A percentile compares a stretch with the other conserved stretches of the same genome.
Conservation (phyloP, 2,797 vertebrate genomes). For the Lophotriccus pileatus region DNA sequence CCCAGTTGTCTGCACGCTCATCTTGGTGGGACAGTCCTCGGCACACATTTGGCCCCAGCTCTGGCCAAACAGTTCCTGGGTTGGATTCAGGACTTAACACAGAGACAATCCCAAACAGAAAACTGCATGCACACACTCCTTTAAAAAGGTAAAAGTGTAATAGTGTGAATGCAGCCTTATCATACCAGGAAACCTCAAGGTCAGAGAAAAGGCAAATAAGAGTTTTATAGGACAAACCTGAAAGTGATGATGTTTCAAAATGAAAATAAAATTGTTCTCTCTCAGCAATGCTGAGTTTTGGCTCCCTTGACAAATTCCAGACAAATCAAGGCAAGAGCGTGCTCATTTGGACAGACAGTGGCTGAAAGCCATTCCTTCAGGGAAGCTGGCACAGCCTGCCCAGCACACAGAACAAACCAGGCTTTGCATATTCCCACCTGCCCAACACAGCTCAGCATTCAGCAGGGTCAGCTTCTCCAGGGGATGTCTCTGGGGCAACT, state of each 20-base stretch:
- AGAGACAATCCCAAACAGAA: neutral
- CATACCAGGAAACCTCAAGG: neutral
- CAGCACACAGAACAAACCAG: neutral
- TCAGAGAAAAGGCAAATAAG: neutral
- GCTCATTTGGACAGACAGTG: neutral
- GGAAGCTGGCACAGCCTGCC: neutral
- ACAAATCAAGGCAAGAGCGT: neutral
- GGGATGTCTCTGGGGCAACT: neutral
- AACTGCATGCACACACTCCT: neutral
- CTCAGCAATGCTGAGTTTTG: neutral
- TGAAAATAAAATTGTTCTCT: neutral
- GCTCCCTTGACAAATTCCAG: neutral
- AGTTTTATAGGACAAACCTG: neutral
- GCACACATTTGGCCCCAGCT: neutral
- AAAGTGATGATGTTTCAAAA: neutral
- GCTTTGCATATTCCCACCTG: slow-evolving; percentile 15
- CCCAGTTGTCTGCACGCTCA: neutral
- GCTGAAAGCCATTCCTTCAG: neutral
- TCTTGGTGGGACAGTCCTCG: neutral
- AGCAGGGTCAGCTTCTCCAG: neutral
- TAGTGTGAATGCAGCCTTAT: neutral
- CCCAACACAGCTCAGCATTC: neutral
- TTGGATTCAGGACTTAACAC: neutral
- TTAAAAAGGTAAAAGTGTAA: neutral
- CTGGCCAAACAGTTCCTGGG: neutral